Conservation (phyloP, 1,140 invertebrate species). For the Parasteatoda tepidariorum region DNA sequence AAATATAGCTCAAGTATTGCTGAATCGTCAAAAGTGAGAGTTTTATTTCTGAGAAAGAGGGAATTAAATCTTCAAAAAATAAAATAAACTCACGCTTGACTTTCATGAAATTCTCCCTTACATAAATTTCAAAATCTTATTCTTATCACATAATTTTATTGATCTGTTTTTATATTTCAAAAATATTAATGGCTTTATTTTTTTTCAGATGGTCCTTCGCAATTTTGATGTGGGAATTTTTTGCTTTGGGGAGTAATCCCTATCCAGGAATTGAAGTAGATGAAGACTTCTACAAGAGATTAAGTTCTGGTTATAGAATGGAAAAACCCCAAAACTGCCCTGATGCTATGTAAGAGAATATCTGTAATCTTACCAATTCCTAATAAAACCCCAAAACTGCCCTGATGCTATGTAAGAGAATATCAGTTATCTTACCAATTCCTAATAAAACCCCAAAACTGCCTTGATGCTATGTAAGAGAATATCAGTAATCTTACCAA, state of each 20-base stretch:
- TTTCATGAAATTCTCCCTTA: too few species aligned
- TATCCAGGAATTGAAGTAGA: constrained; percentile 75
- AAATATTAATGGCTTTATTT: neutral
- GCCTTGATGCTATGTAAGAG: neutral
- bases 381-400: constrained; percentile 24
- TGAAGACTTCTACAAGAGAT: constrained; percentile 76
- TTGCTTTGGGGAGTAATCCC: constrained; percentile 82
- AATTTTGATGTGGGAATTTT: constrained; percentile 84
- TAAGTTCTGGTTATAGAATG: constrained; percentile 77
- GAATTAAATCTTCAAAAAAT: too few species aligned
- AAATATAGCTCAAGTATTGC: too few species aligned
- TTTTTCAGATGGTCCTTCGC: constrained; percentile 79
- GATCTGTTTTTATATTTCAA: too few species aligned
- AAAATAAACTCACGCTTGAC: too few species aligned
- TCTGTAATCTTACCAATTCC: neutral
- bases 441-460: neutral
- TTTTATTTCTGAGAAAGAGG: too few species aligned
- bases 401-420: neutral
- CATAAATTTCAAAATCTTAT: too few species aligned
- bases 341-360: constrained; percentile 49
- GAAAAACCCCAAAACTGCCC: constrained; percentile 75
- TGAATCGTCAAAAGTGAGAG: too few species aligned
- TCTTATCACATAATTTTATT: too few species aligned
- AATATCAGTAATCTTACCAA: neutral
- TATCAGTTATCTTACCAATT: neutral